These are phyloP conservation scores for Epirrita christyi DNA, from an alignment of 2,888 invertebrate species.

Conservation along the genomic window DNA sequence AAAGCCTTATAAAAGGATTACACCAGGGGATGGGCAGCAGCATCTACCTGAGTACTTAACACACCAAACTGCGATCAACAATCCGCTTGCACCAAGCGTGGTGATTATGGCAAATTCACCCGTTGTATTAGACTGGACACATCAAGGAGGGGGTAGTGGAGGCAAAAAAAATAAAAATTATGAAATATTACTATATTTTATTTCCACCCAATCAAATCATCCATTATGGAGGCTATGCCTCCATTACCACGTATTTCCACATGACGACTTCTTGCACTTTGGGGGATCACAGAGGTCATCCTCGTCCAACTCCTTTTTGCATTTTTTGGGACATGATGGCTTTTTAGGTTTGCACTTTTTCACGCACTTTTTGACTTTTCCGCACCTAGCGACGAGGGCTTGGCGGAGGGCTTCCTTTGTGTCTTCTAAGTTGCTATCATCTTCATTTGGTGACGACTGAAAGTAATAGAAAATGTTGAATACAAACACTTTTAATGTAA, in stretches of 20 bases:
- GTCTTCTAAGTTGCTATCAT: slow-evolving; percentile 9
- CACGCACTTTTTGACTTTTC: slow-evolving; percentile 41
- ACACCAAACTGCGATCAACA: too few relatives aligned
- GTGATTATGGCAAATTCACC: too few relatives aligned
- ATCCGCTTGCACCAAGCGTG: too few relatives aligned
- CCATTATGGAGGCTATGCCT: slow-evolving; percentile 46
- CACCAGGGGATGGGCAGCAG: too few relatives aligned
- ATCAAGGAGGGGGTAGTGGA: too few relatives aligned
- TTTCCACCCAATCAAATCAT: slow-evolving; percentile 1
- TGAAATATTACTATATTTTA: too few relatives aligned
- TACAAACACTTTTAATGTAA: too few relatives aligned
- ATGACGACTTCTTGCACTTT: slow-evolving; percentile 36
- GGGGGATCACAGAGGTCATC: slow-evolving; percentile 43
- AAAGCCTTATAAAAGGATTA: too few relatives aligned
- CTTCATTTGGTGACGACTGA: slow-evolving; percentile 15
- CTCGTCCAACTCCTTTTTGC: slow-evolving; percentile 45
- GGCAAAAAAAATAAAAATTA: too few relatives aligned
- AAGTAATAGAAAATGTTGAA: too few relatives aligned
- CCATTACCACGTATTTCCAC: slow-evolving; percentile 55
- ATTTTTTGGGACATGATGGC: slow-evolving; percentile 41
- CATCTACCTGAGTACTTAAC: too few relatives aligned
- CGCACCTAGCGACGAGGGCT: slow-evolving; percentile 48
- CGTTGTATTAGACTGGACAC: too few relatives aligned
- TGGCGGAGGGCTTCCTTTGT: slow-evolving; percentile 24
- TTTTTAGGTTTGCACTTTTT: slow-evolving; percentile 43